These are phyloP conservation scores for Rutpela maculata DNA, from an alignment of 2,888 invertebrate species.

Conservation along the genomic window DNA sequence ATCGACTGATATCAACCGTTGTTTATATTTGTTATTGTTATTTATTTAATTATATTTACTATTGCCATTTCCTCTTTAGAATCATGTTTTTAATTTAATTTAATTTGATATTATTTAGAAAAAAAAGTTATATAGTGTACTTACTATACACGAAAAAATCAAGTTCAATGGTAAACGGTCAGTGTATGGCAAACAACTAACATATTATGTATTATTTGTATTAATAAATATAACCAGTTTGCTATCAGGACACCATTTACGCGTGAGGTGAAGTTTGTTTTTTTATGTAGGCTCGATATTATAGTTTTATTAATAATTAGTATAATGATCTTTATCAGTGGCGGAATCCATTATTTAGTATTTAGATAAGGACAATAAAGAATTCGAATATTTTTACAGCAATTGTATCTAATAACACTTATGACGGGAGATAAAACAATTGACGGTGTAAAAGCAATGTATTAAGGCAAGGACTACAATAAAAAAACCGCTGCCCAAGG, in stretches of 20 bases:
- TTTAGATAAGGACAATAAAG: not conserved
- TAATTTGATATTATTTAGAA: too few species aligned
- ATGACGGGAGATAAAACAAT: too few species aligned
- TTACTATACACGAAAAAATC: not conserved
- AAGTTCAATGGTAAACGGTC: not conserved
- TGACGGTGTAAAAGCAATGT: too few species aligned
- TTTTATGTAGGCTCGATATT: not conserved
- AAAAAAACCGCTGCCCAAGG: too few species aligned
- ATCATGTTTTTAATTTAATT: too few species aligned
- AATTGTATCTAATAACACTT: not conserved
- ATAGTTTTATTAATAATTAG: not conserved
- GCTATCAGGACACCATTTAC: not conserved
- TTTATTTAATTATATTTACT: not conserved
- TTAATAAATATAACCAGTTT: constrained; percentile 1
- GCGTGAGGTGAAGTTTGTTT: not conserved
- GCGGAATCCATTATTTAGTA: not conserved
- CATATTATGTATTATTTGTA: not conserved
- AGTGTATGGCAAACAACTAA: not conserved
- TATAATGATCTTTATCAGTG: not conserved
- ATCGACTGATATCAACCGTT: not conserved
- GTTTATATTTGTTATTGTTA: not conserved
- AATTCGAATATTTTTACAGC: not conserved
- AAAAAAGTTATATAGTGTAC: not conserved
- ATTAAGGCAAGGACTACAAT: too few species aligned
- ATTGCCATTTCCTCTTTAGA: too few species aligned